These are phyloP conservation scores for Perodicticus potto DNA, from an alignment of 2,797 vertebrate species.

Conservation along the genomic window DNA sequence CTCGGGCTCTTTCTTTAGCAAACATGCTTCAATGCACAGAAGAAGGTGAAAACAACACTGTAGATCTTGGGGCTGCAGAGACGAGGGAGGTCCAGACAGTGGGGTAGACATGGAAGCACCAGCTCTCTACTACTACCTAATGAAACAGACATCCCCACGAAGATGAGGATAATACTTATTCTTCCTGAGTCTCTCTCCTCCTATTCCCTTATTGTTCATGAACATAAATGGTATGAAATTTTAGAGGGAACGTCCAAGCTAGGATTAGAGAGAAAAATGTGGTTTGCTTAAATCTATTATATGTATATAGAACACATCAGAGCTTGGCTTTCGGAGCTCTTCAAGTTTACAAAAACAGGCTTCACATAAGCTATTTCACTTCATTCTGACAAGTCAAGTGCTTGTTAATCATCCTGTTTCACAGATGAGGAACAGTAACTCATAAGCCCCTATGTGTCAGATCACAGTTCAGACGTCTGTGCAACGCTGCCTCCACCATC, in stretches of 20 bases:
- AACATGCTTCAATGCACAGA: background rate
- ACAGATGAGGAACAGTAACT: background rate
- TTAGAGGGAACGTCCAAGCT: background rate
- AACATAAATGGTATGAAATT: background rate
- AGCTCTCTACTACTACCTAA: background rate
- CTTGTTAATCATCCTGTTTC: background rate
- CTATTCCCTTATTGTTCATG: background rate
- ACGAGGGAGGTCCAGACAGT: too few relatives aligned
- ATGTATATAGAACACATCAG: background rate
- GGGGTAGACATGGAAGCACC: background rate
- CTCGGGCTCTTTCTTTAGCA: background rate
- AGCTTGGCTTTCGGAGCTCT: background rate
- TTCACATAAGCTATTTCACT: background rate
- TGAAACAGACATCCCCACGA: background rate
- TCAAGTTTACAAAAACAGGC: background rate
- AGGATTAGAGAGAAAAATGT: background rate
- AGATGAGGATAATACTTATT: background rate
- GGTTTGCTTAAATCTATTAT: background rate
- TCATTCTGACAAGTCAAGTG: background rate
- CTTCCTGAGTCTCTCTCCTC: background rate
- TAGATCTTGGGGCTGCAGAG: background rate
- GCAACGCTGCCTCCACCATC: background rate
- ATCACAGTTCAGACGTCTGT: background rate
- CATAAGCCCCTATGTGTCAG: background rate
- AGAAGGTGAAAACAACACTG: background rate